Percentiles rank a stretch among this genome's conserved stretches.
These are phyloP conservation scores for Phrynocephalus versicolor DNA, from an alignment of 2,113 vertebrate species.

Conservation along the genomic window DNA sequence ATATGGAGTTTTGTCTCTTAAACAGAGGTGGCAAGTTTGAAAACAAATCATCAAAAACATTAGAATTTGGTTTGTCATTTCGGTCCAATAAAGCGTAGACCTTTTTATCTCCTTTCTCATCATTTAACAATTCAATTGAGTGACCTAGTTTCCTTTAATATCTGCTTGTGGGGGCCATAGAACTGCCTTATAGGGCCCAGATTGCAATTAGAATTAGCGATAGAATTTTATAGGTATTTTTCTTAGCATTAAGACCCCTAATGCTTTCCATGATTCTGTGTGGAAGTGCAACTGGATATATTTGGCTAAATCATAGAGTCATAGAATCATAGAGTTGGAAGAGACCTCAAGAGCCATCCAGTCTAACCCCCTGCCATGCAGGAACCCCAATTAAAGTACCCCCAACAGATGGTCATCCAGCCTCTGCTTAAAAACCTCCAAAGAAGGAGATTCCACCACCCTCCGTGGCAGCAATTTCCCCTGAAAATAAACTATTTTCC, in stretches of 20 bases:
- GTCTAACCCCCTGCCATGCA: too few species aligned
- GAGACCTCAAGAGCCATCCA: too few species aligned
- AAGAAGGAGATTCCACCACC: too few species aligned
- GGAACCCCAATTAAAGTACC: too few species aligned
- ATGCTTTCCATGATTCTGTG: background rate
- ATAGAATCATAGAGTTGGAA: too few species aligned
- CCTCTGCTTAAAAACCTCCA: too few species aligned
- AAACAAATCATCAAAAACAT: background rate
- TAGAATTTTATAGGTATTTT: constrained; percentile 3
- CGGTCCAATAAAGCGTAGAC: constrained; percentile 17
- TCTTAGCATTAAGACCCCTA: background rate
- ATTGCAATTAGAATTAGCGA: constrained; percentile 22
- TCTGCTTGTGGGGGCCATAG: constrained; percentile 5
- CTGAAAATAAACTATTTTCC: constrained; percentile 14
- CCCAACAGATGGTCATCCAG: too few species aligned
- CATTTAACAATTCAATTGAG: too few species aligned
- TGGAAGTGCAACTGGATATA: constrained; percentile 14
- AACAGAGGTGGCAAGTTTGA: constrained; percentile 36
- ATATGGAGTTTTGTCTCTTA: constrained; percentile 39
- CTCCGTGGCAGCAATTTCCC: too few species aligned
- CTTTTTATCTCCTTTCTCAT: constrained; percentile 7
- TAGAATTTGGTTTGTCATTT: constrained; percentile 18
- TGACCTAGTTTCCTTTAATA: background rate
- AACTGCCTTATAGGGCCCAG: background rate
- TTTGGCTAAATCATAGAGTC: too few species aligned